A percentile compares a stretch with the other conserved stretches of the same genome.
These are phyloP conservation scores for Balaeniceps rex DNA, from an alignment of 2,113 vertebrate genomes.

Conservation along the genomic window DNA sequence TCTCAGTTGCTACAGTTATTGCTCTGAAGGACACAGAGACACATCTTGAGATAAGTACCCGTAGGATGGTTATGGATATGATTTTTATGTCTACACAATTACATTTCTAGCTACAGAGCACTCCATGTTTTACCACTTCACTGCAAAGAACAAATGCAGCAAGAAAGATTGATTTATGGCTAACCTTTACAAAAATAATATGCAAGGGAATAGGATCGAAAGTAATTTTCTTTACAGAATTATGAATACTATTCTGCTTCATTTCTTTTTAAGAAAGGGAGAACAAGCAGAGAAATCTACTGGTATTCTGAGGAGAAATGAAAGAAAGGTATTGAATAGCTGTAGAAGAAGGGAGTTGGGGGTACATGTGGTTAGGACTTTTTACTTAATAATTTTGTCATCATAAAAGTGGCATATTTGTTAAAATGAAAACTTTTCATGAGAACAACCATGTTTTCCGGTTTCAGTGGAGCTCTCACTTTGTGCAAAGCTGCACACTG, in stretches of 20 bases:
- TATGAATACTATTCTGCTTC: slow-evolving; percentile 50
- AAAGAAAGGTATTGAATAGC: neutral
- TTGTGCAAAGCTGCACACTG: neutral
- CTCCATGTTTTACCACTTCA: slow-evolving; percentile 60
- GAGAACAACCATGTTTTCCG: neutral
- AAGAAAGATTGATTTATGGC: slow-evolving; percentile 63
- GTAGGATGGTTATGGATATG: slow-evolving; percentile 43
- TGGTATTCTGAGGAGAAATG: neutral
- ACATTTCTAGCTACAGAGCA: slow-evolving; percentile 61
- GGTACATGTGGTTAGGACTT: neutral
- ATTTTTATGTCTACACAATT: slow-evolving; percentile 69
- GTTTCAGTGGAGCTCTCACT: neutral
- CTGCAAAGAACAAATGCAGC: slow-evolving; percentile 20
- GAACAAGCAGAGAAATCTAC: neutral
- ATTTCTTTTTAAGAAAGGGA: slow-evolving; percentile 29
- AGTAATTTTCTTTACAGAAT: slow-evolving; percentile 70
- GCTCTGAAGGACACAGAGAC: slow-evolving; percentile 63
- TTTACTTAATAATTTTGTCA: neutral
- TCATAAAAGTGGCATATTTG: neutral
- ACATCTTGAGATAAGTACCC: slow-evolving; percentile 61
- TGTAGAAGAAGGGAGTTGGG: neutral
- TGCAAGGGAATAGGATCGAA: slow-evolving; percentile 47
- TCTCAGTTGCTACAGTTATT: slow-evolving; percentile 62
- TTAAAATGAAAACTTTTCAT: neutral
- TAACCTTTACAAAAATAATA: slow-evolving; percentile 57